Evolutionary conservation across 2,888 invertebrate genomes (phyloP), one percentile per base, ranked within the genome.

Genomic region (Hydrotaea cyrtoneurina): DNA sequence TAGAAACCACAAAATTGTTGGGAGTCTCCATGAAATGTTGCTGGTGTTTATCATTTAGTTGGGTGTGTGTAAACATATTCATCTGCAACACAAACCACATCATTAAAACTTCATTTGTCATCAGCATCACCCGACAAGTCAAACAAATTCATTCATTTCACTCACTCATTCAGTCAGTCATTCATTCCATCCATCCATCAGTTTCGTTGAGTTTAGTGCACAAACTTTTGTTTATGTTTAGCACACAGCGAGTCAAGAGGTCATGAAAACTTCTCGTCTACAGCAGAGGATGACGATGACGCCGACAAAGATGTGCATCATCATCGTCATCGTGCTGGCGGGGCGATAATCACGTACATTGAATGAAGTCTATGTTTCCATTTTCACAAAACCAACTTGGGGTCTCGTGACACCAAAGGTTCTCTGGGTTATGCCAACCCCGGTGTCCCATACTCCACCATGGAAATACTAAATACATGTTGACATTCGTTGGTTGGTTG

Each of bases 21-120:
- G 26, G 62, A 31, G n/a, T 62, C n/a, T 31, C 62, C 62, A 26
- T 15, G n/a, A 62, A 62, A 62, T 62, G 59, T 62, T 62, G 62
- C n/a, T 15, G n/a, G n/a, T 50, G 50, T n/a, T 15, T 21, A 2
- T 55, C 55, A 21, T 11, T 19, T 66, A 66, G 62, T 62, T 39
- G 4, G n/a, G 19, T 23, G 36, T 64, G 64, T n/a, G 43, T 66
- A 66, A 66, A 66, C 66, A 66, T 39, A 43, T 66, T 43, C 66
- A 66, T 66, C 17, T 66, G 39, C 66, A 66, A 21, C 66, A 17
- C 71, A 80, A 64, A 75, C 74, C 74, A 64, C 74, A 78, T 83
- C 80, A 83, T 83, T 80, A 83, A 83, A 83, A 83, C 78, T 78
- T 75, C 83, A 83, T 83, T 83, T 83, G 83, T 83, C 83, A 80